phyloP scores from a whole-genome alignment of 2,888 invertebrate genomes.

The Deilephila elpenor region DNA sequence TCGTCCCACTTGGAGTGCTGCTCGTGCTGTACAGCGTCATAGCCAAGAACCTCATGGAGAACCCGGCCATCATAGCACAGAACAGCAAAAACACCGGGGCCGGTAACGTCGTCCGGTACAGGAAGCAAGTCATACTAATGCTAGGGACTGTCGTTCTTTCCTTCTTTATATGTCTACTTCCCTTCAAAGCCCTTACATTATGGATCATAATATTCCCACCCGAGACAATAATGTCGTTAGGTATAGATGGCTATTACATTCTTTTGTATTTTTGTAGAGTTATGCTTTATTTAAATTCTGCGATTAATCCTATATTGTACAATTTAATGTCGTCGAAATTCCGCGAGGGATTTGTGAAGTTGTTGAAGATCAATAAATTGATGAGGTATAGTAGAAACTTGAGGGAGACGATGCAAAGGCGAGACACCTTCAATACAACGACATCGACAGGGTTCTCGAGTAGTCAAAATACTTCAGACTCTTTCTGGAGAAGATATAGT shows the following conservation, averaged over 20 bases:
- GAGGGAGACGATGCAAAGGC: slow-evolving; percentile 84
- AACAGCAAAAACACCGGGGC: slow-evolving; percentile 78
- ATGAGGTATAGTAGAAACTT: slow-evolving; percentile 75
- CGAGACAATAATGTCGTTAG: slow-evolving; percentile 87
- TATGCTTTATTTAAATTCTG: slow-evolving; percentile 95
- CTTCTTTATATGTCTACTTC: slow-evolving; percentile 95
- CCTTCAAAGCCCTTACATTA: slow-evolving; percentile 93
- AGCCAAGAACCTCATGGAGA: slow-evolving; percentile 92
- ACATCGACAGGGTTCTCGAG: slow-evolving; percentile 86
- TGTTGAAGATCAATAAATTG: slow-evolving; percentile 82
- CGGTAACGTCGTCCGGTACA: slow-evolving; percentile 87
- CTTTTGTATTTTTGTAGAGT: slow-evolving; percentile 93
- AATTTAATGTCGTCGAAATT: slow-evolving; percentile 97
- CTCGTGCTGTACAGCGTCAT: slow-evolving; percentile 93
- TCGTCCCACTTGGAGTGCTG: slow-evolving; percentile 92
- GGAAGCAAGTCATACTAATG: slow-evolving; percentile 94
- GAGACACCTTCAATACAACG: slow-evolving; percentile 87
- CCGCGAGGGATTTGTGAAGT: slow-evolving; percentile 90
- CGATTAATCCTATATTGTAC: slow-evolving; percentile 95
- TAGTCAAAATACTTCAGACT: slow-evolving; percentile 85
- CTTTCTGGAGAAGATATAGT: slow-evolving; percentile 86
- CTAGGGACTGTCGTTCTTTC: slow-evolving; percentile 94
- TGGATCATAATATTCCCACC: slow-evolving; percentile 93
- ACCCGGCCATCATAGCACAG: slow-evolving; percentile 88
- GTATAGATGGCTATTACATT: slow-evolving; percentile 92